Base-by-base conservation (phyloP, 1,140 invertebrate species). In the Centruroides vittatus region DNA sequence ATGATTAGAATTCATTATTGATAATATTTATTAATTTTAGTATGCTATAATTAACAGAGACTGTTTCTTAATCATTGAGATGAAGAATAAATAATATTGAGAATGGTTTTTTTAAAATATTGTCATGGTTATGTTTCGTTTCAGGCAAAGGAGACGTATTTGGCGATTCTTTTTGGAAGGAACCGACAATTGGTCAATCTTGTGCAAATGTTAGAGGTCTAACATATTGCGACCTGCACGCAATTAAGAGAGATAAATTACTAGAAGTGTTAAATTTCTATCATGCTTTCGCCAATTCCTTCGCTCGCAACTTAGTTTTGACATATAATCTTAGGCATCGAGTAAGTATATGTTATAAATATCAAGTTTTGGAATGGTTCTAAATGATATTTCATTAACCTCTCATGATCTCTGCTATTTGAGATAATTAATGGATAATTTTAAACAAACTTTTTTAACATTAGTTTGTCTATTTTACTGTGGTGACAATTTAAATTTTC, bases 121-220 rank as follows among this genome's bases (percentile, higher is more conserved):
- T 11, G 34, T 48, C 9, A 7, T 23, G 6, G 53, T 23, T 23
- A 23, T 23, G 23, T 23, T 23, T 23, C 23, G 23, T 23, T 59
- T 57, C 23, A 65, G 92, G 93, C 63, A 98, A 98, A 78, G 93
- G 94, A 46, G 95, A 98, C 75, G 94, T 98, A 52, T 98, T 99
- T 76, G 96, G 97, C 4, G 97, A 99, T 76, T 91, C 92, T 61
- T 99, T 99, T 77, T 99, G 96, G 97, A 94, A 95, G 75, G 92
- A 97, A 75, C 86, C 84, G 59, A 86, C 86, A 46, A 86, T 97
- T 55, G 96, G 96, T 11, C 96, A 99, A 75, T 97, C 94, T 60
- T 93, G 93, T 47, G 96, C 95, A 56, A 99, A 99, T 75, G 97
- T 99, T 58, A 83, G 95, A 67, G 96, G 95, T 60, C 80, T 99